Base-by-base conservation (phyloP, 2,888 invertebrate species). In the Temnothorax ravouxi region DNA sequence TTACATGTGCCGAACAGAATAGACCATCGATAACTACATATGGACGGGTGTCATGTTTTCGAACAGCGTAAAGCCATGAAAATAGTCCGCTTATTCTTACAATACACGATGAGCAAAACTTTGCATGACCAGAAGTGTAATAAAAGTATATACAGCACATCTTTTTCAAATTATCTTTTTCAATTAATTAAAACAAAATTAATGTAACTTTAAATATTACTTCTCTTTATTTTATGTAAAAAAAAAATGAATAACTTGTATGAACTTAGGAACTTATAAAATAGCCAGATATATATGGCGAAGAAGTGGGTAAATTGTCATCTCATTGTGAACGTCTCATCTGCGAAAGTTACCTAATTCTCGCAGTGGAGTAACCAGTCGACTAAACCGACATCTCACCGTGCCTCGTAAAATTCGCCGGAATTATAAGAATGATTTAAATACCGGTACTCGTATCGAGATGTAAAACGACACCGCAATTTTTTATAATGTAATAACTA, bases 311-410 rank as follows among this genome's bases (percentile, higher is more conserved):
- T 44, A 3, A 3, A 5, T 8, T 75, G 29, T n/a, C 15, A 1
- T n/a, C 5, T 34, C 0, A 6, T 34, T 34, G 34, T 34, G 29
- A 29, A 29, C 29, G 29, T 29, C 3, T 29, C 29, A 34, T 56
- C 21, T 34, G 29, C 1, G 15, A 38, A 71, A 72, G 9, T 84
- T 81, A 74, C 86, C 77, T 72, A 83, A 87, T 86, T 86, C 76
- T 54, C 67, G 52, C 81, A 85, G 85, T 86, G 56, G 88, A 88
- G 44, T 67, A 85, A 81, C 81, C 64, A 62, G 74, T 75, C 59
- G 83, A 79, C 62, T 81, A 54, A 44, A n/a, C 77, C 67, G 86
- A 74, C 86, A 62, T 34, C 29, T 61, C 34, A 81, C 50, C 75
- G 79, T 52, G 67, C 81, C 41, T 83, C 67, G 59, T 67, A 47